A percentile compares a stretch with the other conserved stretches of the same genome.
Evolutionary conservation across 2,888 invertebrate genomes (phyloP).

Genomic region (Pheosia tremula): DNA sequence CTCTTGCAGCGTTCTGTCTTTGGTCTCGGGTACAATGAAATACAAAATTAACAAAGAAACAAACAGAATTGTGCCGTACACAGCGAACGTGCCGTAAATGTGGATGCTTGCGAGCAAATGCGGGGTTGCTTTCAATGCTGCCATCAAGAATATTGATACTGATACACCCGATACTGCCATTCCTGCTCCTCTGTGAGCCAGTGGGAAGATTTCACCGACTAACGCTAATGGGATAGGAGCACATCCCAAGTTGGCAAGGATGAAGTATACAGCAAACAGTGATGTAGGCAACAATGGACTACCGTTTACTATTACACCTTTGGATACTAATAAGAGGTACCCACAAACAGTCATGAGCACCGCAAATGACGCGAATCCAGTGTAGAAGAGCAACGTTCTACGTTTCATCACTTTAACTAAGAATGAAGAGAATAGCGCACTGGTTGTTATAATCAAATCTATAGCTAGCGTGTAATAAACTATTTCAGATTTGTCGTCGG

Average conservation of each 20-base stretch:
- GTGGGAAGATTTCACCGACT: constrained; percentile 65
- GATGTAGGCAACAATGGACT: constrained; percentile 48
- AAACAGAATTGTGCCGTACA: constrained; percentile 33
- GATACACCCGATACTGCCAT: constrained; percentile 47
- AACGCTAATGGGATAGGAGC: constrained; percentile 62
- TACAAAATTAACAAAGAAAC: constrained; percentile 38
- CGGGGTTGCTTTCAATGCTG: constrained; percentile 53
- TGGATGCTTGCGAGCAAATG: constrained; percentile 45
- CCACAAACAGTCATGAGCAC: constrained; percentile 47
- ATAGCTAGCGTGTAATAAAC: constrained; percentile 58
- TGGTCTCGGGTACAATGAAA: constrained; percentile 53
- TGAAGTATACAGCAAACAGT: constrained; percentile 55
- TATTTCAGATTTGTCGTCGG: constrained; percentile 46
- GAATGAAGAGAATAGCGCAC: constrained; percentile 51
- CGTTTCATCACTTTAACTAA: constrained; percentile 58
- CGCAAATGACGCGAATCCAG: constrained; percentile 51
- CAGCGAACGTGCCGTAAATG: constrained; percentile 46
- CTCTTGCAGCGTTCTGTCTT: constrained; percentile 51
- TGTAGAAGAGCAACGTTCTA: constrained; percentile 54
- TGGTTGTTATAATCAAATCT: constrained; percentile 55
- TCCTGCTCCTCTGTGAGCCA: constrained; percentile 59
- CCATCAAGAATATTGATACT: constrained; percentile 47
- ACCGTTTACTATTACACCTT: constrained; percentile 39
- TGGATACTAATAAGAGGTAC: constrained; percentile 49
- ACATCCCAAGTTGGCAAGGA: constrained; percentile 63